Percentiles rank a stretch among this genome's conserved stretches.
Conservation (phyloP, 1,140 invertebrate genomes). For the Rhysida immarginata region DNA sequence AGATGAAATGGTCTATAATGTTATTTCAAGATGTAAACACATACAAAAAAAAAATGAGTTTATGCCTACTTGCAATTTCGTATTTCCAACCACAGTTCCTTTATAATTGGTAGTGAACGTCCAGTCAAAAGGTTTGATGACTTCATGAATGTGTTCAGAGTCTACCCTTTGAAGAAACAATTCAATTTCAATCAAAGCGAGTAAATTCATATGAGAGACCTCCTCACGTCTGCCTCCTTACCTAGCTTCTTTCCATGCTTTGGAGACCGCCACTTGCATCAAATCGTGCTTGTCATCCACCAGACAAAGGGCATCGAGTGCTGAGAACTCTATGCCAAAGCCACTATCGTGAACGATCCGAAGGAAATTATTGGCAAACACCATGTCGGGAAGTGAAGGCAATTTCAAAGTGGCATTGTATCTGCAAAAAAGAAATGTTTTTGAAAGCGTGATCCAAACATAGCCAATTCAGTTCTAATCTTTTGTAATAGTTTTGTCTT, state of each 20-base stretch:
- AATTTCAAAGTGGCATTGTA: conserved; percentile 58
- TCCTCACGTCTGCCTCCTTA: conserved; percentile 16
- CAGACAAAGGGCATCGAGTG: conserved; percentile 70
- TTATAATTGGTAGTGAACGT: conserved; percentile 90
- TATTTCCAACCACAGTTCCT: conserved; percentile 53
- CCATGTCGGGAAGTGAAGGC: conserved; percentile 93
- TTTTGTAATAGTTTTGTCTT: no score
- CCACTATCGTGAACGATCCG: conserved; percentile 47
- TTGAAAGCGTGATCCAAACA: no score
- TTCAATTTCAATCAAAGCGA: not conserved
- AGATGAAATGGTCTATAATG: no score
- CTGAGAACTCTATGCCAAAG: conserved; percentile 64
- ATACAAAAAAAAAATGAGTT: no score
- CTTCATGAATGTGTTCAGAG: conserved; percentile 49
- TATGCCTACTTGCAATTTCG: not conserved
- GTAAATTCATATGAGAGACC: not conserved
- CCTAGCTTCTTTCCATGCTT: conserved; percentile 70
- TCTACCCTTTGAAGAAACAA: conserved; percentile 32
- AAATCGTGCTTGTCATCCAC: conserved; percentile 46
- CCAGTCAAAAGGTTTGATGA: conserved; percentile 89
- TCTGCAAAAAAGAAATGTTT: no score
- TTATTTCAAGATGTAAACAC: no score
- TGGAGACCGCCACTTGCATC: conserved; percentile 59
- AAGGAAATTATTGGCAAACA: conserved; percentile 80
- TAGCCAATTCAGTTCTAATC: no score